Evolutionary conservation across 2,113 vertebrate species (phyloP).

Genomic region (Sardina pilchardus): DNA sequence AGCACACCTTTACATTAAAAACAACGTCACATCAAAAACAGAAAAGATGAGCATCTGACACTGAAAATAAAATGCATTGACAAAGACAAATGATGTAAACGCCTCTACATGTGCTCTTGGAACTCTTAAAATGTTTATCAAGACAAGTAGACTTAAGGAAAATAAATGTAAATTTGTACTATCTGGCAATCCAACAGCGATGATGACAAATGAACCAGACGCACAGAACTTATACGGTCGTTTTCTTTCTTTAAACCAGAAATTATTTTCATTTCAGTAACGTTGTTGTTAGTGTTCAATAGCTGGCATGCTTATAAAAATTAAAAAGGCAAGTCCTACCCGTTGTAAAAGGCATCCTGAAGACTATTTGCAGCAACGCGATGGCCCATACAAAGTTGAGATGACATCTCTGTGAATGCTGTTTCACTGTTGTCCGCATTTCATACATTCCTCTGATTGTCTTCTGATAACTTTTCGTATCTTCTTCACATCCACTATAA

Average conservation of each 20-base stretch:
- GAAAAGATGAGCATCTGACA: neutral
- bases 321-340: conserved; percentile 56
- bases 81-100: too few species aligned
- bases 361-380: conserved; percentile 55
- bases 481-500: conserved; percentile 67
- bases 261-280: neutral
- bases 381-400: conserved; percentile 57
- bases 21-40: neutral
- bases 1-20: neutral
- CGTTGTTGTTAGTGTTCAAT: neutral
- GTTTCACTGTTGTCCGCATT: conserved; percentile 59
- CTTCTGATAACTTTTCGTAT: conserved; percentile 38
- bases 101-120: too few species aligned
- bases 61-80: too few species aligned
- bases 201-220: neutral
- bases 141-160: neutral
- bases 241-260: neutral
- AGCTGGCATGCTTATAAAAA: neutral
- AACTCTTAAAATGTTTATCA: neutral
- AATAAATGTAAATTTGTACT: neutral
- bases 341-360: conserved; percentile 58
- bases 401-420: conserved; percentile 65
- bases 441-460: conserved; percentile 71
- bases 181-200: neutral
- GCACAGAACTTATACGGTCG: neutral